A percentile compares a stretch with the other conserved stretches of the same genome.
phyloP scores from a whole-genome alignment of 2,113 vertebrate species.

The Heteronetta atricapilla region DNA sequence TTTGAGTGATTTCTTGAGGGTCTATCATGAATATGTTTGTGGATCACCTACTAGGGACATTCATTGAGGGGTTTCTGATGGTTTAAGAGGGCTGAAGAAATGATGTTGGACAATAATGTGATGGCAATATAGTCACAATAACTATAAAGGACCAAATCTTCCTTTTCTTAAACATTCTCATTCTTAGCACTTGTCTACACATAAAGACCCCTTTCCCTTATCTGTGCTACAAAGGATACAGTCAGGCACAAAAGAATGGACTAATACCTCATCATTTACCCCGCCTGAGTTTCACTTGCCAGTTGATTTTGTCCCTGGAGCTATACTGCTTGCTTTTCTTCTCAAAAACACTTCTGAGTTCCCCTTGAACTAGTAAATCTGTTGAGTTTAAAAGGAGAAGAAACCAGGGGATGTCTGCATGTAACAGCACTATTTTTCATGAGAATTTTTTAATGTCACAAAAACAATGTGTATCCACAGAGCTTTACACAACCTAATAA shows the following conservation, averaged over 20 bases:
- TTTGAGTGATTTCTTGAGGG: background rate
- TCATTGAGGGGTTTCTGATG: background rate
- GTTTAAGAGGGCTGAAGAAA: background rate
- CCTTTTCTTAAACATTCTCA: background rate
- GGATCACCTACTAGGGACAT: background rate
- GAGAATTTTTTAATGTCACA: background rate
- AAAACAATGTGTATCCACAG: background rate
- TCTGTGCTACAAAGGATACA: background rate
- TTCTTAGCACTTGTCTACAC: background rate
- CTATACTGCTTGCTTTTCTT: background rate
- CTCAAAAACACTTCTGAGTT: background rate
- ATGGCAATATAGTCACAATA: background rate
- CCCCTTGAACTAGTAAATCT: background rate
- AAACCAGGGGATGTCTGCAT: background rate
- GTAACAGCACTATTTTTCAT: background rate
- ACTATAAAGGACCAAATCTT: background rate
- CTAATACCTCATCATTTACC: background rate
- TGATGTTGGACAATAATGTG: background rate
- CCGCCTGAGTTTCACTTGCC: background rate
- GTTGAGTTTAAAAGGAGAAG: background rate
- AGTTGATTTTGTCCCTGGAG: background rate
- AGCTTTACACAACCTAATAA: conserved; percentile 10
- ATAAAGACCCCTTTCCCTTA: background rate
- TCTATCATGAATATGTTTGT: background rate
- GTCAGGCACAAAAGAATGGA: background rate